Percentiles rank a stretch among this genome's conserved stretches.
phyloP scores from a whole-genome alignment of 2,797 vertebrate genomes.

The Gastrophryne carolinensis region DNA sequence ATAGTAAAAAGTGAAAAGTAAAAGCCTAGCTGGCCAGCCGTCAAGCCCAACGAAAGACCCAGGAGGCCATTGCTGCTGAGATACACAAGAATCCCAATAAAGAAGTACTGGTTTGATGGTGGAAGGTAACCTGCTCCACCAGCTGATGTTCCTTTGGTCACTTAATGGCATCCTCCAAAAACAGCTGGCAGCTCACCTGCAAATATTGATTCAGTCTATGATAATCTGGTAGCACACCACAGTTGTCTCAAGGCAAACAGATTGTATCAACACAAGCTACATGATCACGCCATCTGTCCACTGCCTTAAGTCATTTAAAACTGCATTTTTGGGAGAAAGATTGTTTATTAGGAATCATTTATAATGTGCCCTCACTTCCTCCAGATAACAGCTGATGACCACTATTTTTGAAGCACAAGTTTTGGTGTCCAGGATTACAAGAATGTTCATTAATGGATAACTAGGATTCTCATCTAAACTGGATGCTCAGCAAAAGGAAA shows the following conservation, averaged over 20 bases:
- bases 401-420: slow-evolving; percentile 53
- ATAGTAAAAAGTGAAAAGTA: slow-evolving; percentile 64
- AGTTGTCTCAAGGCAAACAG: slow-evolving; percentile 84
- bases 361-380: slow-evolving; percentile 60
- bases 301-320: slow-evolving; percentile 69
- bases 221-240: slow-evolving; percentile 77
- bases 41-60: slow-evolving; percentile 58
- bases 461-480: slow-evolving; percentile 57
- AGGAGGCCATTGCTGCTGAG: slow-evolving; percentile 67
- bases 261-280: slow-evolving; percentile 83
- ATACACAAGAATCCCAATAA: slow-evolving; percentile 72
- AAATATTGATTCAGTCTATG: slow-evolving; percentile 91
- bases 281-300: slow-evolving; percentile 73
- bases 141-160: slow-evolving; percentile 61
- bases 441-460: slow-evolving; percentile 61
- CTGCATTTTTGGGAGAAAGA: slow-evolving; percentile 63
- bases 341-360: slow-evolving; percentile 72
- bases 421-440: slow-evolving; percentile 63
- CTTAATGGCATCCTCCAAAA: slow-evolving; percentile 95
- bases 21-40: slow-evolving; percentile 61
- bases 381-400: slow-evolving; percentile 56
- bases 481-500: slow-evolving; percentile 56
- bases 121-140: slow-evolving; percentile 64
- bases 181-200: slow-evolving; percentile 81
- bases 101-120: slow-evolving; percentile 56